Evolutionary conservation across 2,797 vertebrate genomes (phyloP).

Genomic region (Spheniscus humboldti): DNA sequence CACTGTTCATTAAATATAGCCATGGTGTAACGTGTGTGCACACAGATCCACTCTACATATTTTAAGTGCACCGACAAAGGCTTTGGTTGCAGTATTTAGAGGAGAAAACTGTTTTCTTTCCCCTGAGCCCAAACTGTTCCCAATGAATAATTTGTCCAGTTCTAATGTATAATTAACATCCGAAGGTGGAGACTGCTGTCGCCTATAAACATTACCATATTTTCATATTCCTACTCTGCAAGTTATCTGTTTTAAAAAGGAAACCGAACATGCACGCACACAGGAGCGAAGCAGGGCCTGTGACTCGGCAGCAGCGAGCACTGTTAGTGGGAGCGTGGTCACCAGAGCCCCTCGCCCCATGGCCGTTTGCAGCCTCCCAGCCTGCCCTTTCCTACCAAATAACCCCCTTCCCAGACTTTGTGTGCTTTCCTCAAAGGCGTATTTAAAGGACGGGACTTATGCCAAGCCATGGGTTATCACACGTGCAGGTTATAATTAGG

Average conservation of each 20-base stretch:
- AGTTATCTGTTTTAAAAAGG: background rate
- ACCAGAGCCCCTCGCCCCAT: accelerated
- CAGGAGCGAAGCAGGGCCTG: accelerated
- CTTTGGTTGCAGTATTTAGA: conserved; percentile 20
- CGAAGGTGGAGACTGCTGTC: background rate
- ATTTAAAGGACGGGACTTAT: background rate
- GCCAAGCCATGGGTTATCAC: background rate
- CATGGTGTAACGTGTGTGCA: background rate
- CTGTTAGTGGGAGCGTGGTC: background rate
- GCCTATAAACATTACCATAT: background rate
- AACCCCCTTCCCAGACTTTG: background rate
- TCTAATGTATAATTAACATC: conserved; percentile 36
- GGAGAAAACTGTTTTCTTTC: conserved; percentile 21
- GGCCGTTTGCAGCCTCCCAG: background rate
- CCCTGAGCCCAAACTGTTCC: conserved; percentile 33
- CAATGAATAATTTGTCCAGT: conserved; percentile 30
- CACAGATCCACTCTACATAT: background rate
- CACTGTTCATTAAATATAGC: background rate
- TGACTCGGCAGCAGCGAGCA: background rate
- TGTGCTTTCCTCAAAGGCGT: background rate
- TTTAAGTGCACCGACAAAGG: background rate
- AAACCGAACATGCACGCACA: background rate
- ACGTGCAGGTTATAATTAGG: background rate
- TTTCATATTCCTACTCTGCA: background rate
- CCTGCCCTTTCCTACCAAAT: background rate